Evolutionary conservation across 1,140 invertebrate species (phyloP), one percentile per base, ranked within the genome.

Genomic region (Ruditapes philippinarum): DNA sequence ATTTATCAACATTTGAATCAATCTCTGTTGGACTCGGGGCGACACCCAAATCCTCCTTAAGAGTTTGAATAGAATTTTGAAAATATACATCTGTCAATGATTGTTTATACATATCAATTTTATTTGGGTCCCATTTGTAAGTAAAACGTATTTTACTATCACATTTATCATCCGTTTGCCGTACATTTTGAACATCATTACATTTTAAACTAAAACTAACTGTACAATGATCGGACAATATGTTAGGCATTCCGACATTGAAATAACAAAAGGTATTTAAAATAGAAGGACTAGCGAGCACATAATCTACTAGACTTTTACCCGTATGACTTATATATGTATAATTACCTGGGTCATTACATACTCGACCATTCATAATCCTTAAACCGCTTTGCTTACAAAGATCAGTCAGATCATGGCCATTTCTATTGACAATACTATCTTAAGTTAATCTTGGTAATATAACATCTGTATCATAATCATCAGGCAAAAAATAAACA

Each of bases 321-420:
- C 70, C 33, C 40, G 25, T 3, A 3, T 74, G 12, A 3, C 70
- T 22, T 3, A 74, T 25, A 74, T 74, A 74, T 22, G 70, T 74
- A 28, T n/a, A 74, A 42, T 74, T 38, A 9, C 70, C 70, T 74
- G 70, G 2, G 36, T 74, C 70, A n/a, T 42, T 40, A 40, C 70
- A 11, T 42, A 74, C 70, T 5, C 70, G 70, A 1, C 70, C 33
- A 25, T 74, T 74, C 33, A 42, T 42, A 3, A 45, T 74, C 11
- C 70, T 40, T 42, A 74, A 74, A 3, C 25, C 11, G 42, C 36
- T 38, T 25, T 74, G 36, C 22, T 31, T 14, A 49, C 9, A 42
- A 42, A 40, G 42, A 74, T 74, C 70, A 25, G 42, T 74, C 11
- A 74, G 22, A 74, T 42, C 38, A 22, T 38, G 12, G 25, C 70